These are phyloP conservation scores for Macrosoma leucophasiata DNA, from an alignment of 2,888 invertebrate species.

Conservation along the genomic window DNA sequence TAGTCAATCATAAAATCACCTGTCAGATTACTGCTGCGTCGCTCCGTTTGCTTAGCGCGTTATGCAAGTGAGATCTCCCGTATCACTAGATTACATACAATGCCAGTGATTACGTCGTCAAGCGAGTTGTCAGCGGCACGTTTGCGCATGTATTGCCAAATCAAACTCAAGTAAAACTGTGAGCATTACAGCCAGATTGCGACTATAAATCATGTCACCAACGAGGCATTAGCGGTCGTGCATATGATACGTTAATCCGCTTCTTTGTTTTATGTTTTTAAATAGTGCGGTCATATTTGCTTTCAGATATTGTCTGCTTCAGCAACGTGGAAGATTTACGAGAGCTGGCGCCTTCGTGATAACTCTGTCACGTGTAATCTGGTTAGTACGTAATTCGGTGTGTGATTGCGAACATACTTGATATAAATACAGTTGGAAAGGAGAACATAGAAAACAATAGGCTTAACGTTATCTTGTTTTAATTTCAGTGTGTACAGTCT, in stretches of 20 bases:
- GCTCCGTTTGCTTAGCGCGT: conserved; percentile 59
- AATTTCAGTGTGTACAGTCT: no score
- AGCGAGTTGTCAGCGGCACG: conserved; percentile 53
- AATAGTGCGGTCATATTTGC: conserved; percentile 73
- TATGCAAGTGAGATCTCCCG: conserved; percentile 67
- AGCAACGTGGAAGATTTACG: conserved; percentile 66
- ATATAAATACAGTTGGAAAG: conserved; percentile 34
- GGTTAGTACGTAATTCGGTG: conserved; percentile 67
- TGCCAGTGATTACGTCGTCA: conserved; percentile 68
- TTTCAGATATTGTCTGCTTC: conserved; percentile 69
- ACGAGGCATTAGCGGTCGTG: conserved; percentile 50
- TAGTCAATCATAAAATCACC: conserved; percentile 61
- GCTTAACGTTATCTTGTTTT: conserved; percentile 65
- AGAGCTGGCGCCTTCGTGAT: conserved; percentile 67
- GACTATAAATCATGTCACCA: conserved; percentile 64
- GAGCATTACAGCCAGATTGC: conserved; percentile 56
- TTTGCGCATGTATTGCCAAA: conserved; percentile 59
- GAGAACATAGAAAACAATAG: conserved; percentile 60
- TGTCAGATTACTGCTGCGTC: conserved; percentile 61
- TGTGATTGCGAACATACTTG: conserved; percentile 60
- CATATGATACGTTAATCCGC: conserved; percentile 70
- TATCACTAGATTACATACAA: conserved; percentile 70
- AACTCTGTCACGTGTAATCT: conserved; percentile 70
- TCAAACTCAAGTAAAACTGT: conserved; percentile 60
- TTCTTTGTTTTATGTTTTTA: conserved; percentile 73